Evolutionary conservation across 1,140 invertebrate genomes (phyloP).

Genomic region (Armadillidium nasatum): DNA sequence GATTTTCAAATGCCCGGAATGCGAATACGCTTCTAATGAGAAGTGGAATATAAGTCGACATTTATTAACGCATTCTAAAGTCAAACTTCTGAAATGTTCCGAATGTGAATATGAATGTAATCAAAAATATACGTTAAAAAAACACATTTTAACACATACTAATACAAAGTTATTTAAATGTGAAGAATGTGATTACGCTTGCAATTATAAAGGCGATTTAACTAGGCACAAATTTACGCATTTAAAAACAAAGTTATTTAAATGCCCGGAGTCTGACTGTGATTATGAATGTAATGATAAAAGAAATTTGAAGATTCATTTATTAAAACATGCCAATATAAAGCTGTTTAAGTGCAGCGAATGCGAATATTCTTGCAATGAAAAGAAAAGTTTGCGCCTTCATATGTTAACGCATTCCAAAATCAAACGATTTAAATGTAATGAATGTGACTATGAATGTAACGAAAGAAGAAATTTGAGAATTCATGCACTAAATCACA

Average conservation of each 20-base stretch:
- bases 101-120: not conserved
- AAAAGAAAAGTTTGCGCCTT: too few relatives aligned
- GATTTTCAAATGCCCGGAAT: not conserved
- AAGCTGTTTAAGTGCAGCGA: too few relatives aligned
- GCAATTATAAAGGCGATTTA: not conserved
- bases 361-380: too few relatives aligned
- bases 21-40: not conserved
- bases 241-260: not conserved
- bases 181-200: not conserved
- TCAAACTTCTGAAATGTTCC: not conserved
- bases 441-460: too few relatives aligned
- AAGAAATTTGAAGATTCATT: not conserved
- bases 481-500: too few relatives aligned
- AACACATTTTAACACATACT: not conserved
- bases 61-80: not conserved
- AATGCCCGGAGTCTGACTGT: not conserved
- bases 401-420: too few relatives aligned
- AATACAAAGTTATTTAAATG: not conserved
- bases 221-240: not conserved
- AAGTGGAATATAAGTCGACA: not conserved
- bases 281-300: not conserved
- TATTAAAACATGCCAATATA: not conserved
- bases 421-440: too few relatives aligned
- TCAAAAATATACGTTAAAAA: not conserved
- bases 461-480: too few relatives aligned